Conservation (phyloP, 2,888 invertebrate species). For the Troides aeacus region DNA sequence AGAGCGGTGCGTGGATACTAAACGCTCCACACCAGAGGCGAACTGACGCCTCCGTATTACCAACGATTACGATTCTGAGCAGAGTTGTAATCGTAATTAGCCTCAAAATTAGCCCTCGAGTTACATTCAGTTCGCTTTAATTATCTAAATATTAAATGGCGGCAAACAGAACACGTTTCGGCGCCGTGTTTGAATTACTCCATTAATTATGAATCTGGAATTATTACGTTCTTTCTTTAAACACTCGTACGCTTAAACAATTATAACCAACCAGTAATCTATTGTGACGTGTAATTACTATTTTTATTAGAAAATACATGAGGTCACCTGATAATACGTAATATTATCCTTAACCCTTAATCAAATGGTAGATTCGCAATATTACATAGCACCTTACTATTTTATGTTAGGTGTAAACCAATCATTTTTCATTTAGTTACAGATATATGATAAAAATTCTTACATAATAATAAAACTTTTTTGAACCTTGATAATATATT, state of each 20-base stretch:
- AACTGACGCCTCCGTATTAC: slow-evolving; percentile 59
- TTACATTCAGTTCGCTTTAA: slow-evolving; percentile 43
- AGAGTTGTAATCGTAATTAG: slow-evolving; percentile 65
- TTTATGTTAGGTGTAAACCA: too few relatives aligned
- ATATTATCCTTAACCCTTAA: too few relatives aligned
- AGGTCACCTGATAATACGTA: too few relatives aligned
- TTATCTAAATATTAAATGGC: slow-evolving; percentile 46
- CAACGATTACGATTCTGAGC: slow-evolving; percentile 51
- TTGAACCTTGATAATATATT: too few relatives aligned
- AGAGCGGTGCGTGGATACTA: slow-evolving; percentile 14
- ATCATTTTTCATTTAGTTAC: too few relatives aligned
- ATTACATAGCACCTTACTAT: too few relatives aligned
- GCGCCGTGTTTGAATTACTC: slow-evolving; percentile 34
- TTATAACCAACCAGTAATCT: slow-evolving; percentile 23
- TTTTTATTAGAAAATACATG: neutral
- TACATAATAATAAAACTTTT: too few relatives aligned
- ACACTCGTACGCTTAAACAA: slow-evolving; percentile 15
- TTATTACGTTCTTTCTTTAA: slow-evolving; percentile 24
- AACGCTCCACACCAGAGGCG: slow-evolving; percentile 52
- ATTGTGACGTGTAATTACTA: neutral
- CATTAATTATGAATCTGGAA: slow-evolving; percentile 37
- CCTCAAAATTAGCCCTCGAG: slow-evolving; percentile 58
- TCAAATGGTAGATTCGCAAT: too few relatives aligned
- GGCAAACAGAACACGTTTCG: slow-evolving; percentile 46
- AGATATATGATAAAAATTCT: too few relatives aligned